Base-by-base conservation (phyloP, 35 echinoderm and acorn worm genomes). In the Stichopus chloronotus region DNA sequence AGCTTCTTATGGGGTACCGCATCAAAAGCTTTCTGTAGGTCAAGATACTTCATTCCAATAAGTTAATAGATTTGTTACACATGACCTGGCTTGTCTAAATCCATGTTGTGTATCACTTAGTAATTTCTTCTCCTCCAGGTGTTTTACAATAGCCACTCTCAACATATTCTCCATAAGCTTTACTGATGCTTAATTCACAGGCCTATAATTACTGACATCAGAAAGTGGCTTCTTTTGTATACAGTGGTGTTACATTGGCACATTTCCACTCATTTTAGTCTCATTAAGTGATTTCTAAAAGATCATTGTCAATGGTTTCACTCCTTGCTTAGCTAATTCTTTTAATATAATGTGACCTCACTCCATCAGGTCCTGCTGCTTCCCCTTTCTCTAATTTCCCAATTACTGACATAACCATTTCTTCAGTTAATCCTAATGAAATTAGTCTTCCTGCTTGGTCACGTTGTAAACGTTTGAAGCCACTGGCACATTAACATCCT, bases 11-110 rank as follows among this genome's bases (percentile, higher is more conserved):
- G 92, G 10, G 92, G 81, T 10, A 87, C 92, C 19, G 63, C 56
- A 78, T 91, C 88, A 91, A 91, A 91, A 1, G 88, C 63, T 43
- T 91, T 91, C 54, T 78, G 63, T 8, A 91, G 63, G 56, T 91
- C 88, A 69, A 90, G 43, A 43, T 68, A 17, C 20, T 88, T 25
- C 7, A 59, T 56, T 55, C 54, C 54, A 63, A 61, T 59, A 88
- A 10, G 43, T 57, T 7, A 88, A n/a, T 88, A 88, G n/a, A 59
- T 88, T 88, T 88, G 4, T 59, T 57, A 55, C 53, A 8, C 85
- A 88, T 43, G 55, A 59, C 53, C 20, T 88, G 4, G 20, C 85
- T 59, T 57, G 4, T 63, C 20, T n/a, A 63, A 88, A 88, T 24
- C 86, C 86, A 59, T 88, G 55, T 55, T 61, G 86, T 58, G 5